Conservation (phyloP, 2,888 invertebrate genomes). For the Nomada ruficornis region DNA sequence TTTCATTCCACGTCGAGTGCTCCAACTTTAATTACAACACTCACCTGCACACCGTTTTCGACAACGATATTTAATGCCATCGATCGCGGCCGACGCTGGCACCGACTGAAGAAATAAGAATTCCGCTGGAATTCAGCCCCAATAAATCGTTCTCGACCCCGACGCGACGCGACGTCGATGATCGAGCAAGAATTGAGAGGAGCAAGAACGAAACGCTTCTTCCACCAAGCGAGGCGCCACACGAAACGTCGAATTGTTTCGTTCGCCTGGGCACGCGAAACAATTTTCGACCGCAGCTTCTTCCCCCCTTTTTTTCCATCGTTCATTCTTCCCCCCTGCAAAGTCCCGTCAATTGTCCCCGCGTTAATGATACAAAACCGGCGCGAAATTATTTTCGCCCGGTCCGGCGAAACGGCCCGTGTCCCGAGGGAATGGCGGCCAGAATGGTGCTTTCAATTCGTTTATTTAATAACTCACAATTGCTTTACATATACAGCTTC, state of each 20-base stretch:
- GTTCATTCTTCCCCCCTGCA: background rate
- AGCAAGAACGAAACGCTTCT: conserved; percentile 10
- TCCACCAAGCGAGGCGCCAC: background rate
- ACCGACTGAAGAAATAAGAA: background rate
- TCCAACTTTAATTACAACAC: background rate
- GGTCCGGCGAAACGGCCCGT: conserved; percentile 23
- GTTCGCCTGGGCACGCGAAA: background rate
- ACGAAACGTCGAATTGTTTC: background rate
- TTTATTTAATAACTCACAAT: conserved; percentile 75
- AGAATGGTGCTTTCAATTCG: conserved; percentile 60
- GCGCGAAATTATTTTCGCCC: conserved; percentile 31
- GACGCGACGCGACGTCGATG: background rate
- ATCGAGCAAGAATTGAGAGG: conserved; percentile 13
- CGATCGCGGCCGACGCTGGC: too few relatives aligned
- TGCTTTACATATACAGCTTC: conserved; percentile 74
- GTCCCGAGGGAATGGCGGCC: conserved; percentile 17
- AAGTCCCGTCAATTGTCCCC: conserved; percentile 20
- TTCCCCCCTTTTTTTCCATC: too few relatives aligned
- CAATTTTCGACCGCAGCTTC: conserved; percentile 21
- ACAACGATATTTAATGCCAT: background rate
- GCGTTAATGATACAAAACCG: conserved; percentile 29
- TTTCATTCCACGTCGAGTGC: background rate
- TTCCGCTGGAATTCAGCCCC: background rate
- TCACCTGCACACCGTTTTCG: background rate
- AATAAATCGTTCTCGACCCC: conserved; percentile 1